Percentiles rank a stretch among this genome's conserved stretches.
These are phyloP conservation scores for Leptatherina wallacei DNA, from an alignment of 2,797 vertebrate genomes.

Conservation along the genomic window DNA sequence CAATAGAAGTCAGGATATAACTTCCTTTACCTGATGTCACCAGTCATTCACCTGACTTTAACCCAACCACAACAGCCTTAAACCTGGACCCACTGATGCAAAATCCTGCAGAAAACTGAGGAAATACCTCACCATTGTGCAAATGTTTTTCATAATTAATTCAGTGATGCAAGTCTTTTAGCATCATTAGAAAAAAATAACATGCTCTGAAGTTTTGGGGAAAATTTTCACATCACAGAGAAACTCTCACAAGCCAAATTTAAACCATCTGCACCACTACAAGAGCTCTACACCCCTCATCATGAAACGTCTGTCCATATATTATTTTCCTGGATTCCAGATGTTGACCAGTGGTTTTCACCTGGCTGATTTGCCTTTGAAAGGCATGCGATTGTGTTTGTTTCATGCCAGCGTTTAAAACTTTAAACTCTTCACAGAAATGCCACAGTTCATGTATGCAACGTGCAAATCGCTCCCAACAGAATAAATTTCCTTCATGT, in stretches of 20 bases:
- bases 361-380: not conserved
- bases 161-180: not conserved
- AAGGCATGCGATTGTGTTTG: not conserved
- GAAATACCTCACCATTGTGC: not conserved
- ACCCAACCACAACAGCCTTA: slow-evolving; percentile 15
- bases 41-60: not conserved
- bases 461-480: not conserved
- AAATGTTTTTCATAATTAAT: not conserved
- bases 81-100: slow-evolving; percentile 24
- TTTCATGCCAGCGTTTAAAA: not conserved
- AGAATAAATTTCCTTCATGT: slow-evolving; percentile 43
- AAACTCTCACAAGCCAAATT: not conserved
- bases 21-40: slow-evolving; percentile 24
- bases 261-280: too few species aligned
- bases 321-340: not conserved
- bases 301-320: not conserved
- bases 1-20: not conserved
- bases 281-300: not conserved
- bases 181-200: not conserved
- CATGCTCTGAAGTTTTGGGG: slow-evolving; percentile 16
- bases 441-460: not conserved
- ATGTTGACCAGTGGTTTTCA: not conserved
- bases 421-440: not conserved
- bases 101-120: slow-evolving; percentile 22
- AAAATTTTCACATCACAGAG: slow-evolving; percentile 31